A percentile compares a stretch with the other conserved stretches of the same genome.
phyloP scores from a whole-genome alignment of 2,797 vertebrate species.

The Etheostoma nigrum region DNA sequence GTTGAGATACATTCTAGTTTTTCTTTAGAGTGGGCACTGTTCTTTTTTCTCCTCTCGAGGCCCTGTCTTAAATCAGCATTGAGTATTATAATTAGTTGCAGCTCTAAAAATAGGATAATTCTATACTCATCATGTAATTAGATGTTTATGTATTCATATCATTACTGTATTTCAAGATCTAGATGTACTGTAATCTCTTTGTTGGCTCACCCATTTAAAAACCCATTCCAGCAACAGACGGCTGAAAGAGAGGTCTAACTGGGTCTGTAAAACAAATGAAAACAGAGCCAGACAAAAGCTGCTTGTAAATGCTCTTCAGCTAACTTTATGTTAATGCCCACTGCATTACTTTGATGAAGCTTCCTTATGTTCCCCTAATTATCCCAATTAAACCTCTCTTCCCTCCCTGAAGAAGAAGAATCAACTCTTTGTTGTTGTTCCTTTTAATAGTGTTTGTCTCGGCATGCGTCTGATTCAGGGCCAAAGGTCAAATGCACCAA shows the following conservation, averaged over 20 bases:
- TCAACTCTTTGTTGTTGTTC: slow-evolving; percentile 40
- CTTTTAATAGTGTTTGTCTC: slow-evolving; percentile 7
- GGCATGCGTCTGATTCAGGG: not conserved
- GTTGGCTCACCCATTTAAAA: not conserved
- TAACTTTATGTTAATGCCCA: slow-evolving; percentile 74
- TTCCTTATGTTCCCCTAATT: slow-evolving; percentile 79
- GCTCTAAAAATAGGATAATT: not conserved
- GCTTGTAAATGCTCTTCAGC: slow-evolving; percentile 53
- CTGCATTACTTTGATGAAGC: slow-evolving; percentile 79
- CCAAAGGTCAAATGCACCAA: slow-evolving; percentile 42
- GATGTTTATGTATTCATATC: not conserved
- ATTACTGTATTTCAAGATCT: not conserved
- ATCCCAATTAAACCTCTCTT: slow-evolving; percentile 81
- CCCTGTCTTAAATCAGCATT: not conserved
- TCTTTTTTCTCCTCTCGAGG: not conserved
- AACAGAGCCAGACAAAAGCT: slow-evolving; percentile 2
- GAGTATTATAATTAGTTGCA: not conserved
- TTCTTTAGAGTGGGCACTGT: not conserved
- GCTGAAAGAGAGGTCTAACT: not conserved
- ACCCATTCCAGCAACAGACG: not conserved
- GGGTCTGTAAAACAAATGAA: slow-evolving; percentile 9
- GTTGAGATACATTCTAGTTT: not conserved
- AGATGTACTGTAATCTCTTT: not conserved
- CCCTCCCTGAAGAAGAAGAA: slow-evolving; percentile 29
- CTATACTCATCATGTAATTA: not conserved